phyloP scores from a whole-genome alignment of 2,797 vertebrate genomes.

The Anomalospiza imberbis region DNA sequence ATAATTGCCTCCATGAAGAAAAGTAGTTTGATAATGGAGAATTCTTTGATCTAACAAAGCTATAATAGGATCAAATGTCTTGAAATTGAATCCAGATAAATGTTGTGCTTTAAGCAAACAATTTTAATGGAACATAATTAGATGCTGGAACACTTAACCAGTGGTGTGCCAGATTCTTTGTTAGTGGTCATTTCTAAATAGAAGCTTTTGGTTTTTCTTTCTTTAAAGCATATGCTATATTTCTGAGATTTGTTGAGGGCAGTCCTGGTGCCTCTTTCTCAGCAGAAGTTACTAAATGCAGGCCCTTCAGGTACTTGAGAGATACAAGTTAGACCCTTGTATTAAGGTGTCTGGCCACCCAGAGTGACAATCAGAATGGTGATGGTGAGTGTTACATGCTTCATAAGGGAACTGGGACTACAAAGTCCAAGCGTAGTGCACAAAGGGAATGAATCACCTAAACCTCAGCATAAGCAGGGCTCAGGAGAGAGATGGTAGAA shows the following conservation, averaged over 20 bases:
- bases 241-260: background rate
- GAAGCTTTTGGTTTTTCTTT: background rate
- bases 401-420: background rate
- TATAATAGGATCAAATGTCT: background rate
- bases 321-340: background rate
- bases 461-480: background rate
- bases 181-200: background rate
- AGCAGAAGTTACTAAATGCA: background rate
- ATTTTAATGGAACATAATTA: constrained; percentile 21
- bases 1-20: constrained; percentile 19
- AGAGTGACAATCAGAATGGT: background rate
- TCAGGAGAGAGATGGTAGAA: background rate
- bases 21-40: constrained; percentile 34
- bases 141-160: background rate
- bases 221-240: background rate
- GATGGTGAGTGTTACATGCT: accelerated
- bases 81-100: constrained; percentile 17
- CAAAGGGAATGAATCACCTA: background rate
- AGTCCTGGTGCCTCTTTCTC: background rate
- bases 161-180: background rate
- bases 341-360: background rate
- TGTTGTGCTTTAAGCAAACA: background rate
- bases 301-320: background rate
- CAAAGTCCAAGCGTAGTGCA: accelerated
- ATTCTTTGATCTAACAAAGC: constrained; percentile 32